phyloP scores from a whole-genome alignment of 2,888 invertebrate species.

The Yponomeuta evonymella region DNA sequence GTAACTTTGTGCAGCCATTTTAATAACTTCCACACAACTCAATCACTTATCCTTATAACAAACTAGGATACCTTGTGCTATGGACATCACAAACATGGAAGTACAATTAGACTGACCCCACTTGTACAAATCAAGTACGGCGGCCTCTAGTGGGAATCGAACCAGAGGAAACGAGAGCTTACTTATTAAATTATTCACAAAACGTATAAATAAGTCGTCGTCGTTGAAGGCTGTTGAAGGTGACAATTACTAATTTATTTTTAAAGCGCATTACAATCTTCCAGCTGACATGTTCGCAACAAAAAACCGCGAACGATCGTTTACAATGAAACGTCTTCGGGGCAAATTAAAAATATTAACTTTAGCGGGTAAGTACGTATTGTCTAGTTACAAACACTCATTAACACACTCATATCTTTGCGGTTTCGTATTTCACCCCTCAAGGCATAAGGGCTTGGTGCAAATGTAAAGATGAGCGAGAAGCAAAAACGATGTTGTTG shows the following conservation, averaged over 20 bases:
- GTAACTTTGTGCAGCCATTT: too few species aligned
- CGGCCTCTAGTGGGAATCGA: too few species aligned
- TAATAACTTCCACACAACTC: too few species aligned
- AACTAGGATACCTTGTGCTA: too few species aligned
- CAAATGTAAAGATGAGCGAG: background rate
- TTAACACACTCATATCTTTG: constrained; percentile 12
- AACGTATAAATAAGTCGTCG: too few species aligned
- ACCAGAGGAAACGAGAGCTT: too few species aligned
- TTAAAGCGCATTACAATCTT: background rate
- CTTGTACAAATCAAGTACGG: too few species aligned
- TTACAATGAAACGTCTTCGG: constrained; percentile 7
- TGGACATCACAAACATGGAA: too few species aligned
- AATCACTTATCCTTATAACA: too few species aligned
- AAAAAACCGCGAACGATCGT: constrained; percentile 9
- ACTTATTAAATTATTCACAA: too few species aligned
- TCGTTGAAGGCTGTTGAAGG: too few species aligned
- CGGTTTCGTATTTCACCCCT: constrained; percentile 14
- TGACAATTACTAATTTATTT: background rate
- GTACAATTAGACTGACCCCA: too few species aligned
- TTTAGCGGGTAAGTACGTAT: constrained; percentile 10
- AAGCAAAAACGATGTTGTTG: background rate
- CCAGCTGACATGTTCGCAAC: background rate
- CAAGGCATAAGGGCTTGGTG: constrained; percentile 4
- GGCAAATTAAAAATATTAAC: constrained; percentile 14
- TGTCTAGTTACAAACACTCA: constrained; percentile 17